Evolutionary conservation across 1,140 invertebrate species (phyloP).

Genomic region (Drosophila pseudoananassae): DNA sequence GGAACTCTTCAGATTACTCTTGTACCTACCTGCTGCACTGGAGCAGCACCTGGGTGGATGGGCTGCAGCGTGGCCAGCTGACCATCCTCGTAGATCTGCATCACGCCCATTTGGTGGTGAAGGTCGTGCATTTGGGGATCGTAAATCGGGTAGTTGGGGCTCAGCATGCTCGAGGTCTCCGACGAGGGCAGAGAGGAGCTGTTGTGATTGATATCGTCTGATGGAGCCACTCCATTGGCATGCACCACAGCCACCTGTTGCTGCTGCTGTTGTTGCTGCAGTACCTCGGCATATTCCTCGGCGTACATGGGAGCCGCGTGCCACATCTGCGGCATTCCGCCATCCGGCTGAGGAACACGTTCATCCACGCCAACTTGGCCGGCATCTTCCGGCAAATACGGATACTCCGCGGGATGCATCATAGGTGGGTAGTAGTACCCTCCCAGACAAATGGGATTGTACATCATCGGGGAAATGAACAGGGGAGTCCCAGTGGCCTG

Average conservation of each 20-base stretch:
- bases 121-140: slow-evolving; percentile 77
- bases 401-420: slow-evolving; percentile 64
- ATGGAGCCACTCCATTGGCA: slow-evolving; percentile 41
- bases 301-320: slow-evolving; percentile 65
- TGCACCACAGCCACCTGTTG: slow-evolving; percentile 25
- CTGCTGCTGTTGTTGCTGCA: slow-evolving; percentile 49
- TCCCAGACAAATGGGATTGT: slow-evolving; percentile 55
- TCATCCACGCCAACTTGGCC: slow-evolving; percentile 57
- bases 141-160: slow-evolving; percentile 78
- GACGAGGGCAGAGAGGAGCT: slow-evolving; percentile 67
- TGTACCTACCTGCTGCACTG: slow-evolving; percentile 56
- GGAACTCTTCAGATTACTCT: neutral
- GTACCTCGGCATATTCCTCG: slow-evolving; percentile 62
- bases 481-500: slow-evolving; percentile 70
- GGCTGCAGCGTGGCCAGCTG: slow-evolving; percentile 67
- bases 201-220: slow-evolving; percentile 78
- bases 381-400: slow-evolving; percentile 60
- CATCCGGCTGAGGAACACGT: slow-evolving; percentile 54
- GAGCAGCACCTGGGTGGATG: slow-evolving; percentile 63
- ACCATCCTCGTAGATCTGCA: slow-evolving; percentile 78
- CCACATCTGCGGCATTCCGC: slow-evolving; percentile 63
- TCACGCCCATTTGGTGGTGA: slow-evolving; percentile 78
- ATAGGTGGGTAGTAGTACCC: slow-evolving; percentile 53
- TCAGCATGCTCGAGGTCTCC: slow-evolving; percentile 75
- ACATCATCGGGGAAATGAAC: slow-evolving; percentile 54